phyloP scores from a whole-genome alignment of 1,140 invertebrate species.

The Whitmania pigra region DNA sequence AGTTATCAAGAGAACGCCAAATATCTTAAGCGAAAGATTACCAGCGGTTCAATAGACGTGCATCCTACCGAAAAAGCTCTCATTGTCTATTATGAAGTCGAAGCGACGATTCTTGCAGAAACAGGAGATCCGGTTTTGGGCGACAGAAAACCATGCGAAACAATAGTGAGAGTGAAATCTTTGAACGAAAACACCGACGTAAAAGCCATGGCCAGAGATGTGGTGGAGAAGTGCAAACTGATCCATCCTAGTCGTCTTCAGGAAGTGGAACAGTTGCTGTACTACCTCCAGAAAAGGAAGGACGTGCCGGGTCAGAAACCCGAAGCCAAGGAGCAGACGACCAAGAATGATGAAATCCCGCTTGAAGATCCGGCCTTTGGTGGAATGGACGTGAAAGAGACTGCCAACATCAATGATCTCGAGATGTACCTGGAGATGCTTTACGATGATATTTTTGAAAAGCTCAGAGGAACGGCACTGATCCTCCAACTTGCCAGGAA shows the following conservation, averaged over 20 bases:
- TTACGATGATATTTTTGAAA: conserved; percentile 82
- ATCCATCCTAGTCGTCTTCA: conserved; percentile 69
- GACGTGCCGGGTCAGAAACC: conserved; percentile 29
- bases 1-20: neutral
- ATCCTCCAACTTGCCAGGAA: conserved; percentile 79
- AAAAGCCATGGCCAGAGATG: conserved; percentile 63
- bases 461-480: conserved; percentile 78
- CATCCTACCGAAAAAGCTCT: conserved; percentile 78
- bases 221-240: conserved; percentile 73
- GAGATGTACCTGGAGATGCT: conserved; percentile 88
- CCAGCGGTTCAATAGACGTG: conserved; percentile 70
- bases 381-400: conserved; percentile 40
- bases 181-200: conserved; percentile 68
- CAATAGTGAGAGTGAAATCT: conserved; percentile 67
- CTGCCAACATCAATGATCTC: conserved; percentile 59
- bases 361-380: neutral
- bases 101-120: conserved; percentile 69
- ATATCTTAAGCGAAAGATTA: conserved; percentile 53
- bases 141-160: conserved; percentile 61
- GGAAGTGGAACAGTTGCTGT: conserved; percentile 81
- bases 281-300: conserved; percentile 74
- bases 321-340: neutral
- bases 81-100: conserved; percentile 77
- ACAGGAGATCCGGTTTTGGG: conserved; percentile 69
- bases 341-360: neutral